A percentile compares a stretch with the other conserved stretches of the same genome.
Evolutionary conservation across 1,140 invertebrate species (phyloP).

Genomic region (Diorhabda carinulata): DNA sequence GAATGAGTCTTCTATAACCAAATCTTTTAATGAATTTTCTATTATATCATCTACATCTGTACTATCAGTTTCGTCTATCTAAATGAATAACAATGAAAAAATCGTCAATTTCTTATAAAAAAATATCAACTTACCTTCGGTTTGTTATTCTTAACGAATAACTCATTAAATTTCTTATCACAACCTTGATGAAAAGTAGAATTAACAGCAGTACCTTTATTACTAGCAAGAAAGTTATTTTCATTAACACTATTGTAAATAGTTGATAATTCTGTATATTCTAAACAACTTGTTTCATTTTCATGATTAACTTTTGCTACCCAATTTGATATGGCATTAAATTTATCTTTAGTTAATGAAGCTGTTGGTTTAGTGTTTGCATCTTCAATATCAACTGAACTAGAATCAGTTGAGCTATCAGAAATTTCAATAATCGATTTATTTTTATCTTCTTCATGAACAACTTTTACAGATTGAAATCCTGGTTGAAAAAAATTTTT

Average conservation of each 20-base stretch:
- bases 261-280: conserved; percentile 37
- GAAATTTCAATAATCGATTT: too few species aligned
- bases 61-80: conserved; percentile 1
- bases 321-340: conserved; percentile 27
- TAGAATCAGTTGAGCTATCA: too few species aligned
- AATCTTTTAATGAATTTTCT: conserved; percentile 10
- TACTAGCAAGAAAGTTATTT: conserved; percentile 15
- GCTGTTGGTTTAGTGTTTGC: too few species aligned
- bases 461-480: too few species aligned
- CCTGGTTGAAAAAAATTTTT: too few species aligned
- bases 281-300: conserved; percentile 17
- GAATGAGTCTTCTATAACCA: conserved; percentile 23
- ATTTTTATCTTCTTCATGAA: too few species aligned
- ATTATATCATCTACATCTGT: neutral
- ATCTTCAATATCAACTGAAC: too few species aligned
- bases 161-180: conserved; percentile 37
- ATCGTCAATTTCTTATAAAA: neutral
- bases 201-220: conserved; percentile 29
- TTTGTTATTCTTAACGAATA: conserved; percentile 31
- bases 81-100: neutral
- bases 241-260: conserved; percentile 25
- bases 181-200: conserved; percentile 31
- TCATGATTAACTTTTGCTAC: conserved; percentile 28
- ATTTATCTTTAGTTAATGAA: conserved; percentile 16
- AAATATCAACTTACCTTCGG: neutral